phyloP scores from a whole-genome alignment of 53 echinoderm and acorn worm genomes.

The Antedon mediterranea region DNA sequence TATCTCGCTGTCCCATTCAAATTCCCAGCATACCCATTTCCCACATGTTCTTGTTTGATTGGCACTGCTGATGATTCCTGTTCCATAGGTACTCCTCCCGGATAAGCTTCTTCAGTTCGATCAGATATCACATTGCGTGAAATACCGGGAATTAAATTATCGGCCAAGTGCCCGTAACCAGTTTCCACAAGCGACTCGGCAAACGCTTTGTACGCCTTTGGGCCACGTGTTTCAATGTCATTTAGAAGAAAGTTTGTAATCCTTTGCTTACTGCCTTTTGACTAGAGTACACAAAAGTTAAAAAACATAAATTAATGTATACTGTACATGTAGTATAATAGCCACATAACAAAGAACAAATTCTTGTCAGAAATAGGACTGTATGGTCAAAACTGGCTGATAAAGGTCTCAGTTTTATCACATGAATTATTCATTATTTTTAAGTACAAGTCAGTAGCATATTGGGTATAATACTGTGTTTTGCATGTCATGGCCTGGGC shows the following conservation, averaged over 20 bases:
- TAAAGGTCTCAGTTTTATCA: too few species aligned
- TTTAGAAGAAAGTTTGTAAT: constrained; percentile 38
- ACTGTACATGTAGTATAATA: too few species aligned
- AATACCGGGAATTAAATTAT: not conserved
- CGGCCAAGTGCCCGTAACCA: constrained; percentile 44
- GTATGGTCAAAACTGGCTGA: too few species aligned
- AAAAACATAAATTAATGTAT: too few species aligned
- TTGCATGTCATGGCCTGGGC: too few species aligned
- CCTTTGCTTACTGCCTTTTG: constrained; percentile 10
- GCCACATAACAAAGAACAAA: too few species aligned
- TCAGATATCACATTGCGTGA: not conserved
- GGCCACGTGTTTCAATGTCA: constrained; percentile 62
- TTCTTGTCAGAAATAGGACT: too few species aligned
- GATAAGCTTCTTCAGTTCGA: not conserved
- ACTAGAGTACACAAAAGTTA: constrained; percentile 4
- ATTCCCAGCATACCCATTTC: not conserved
- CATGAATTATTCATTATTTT: too few species aligned
- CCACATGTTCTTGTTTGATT: not conserved
- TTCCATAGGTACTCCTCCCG: not conserved
- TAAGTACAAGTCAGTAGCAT: too few species aligned
- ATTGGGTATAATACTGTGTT: too few species aligned
- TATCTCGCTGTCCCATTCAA: not conserved
- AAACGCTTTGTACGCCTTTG: constrained; percentile 49
- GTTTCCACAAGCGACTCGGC: constrained; percentile 31
- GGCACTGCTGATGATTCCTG: not conserved